These are phyloP conservation scores for Myotis pilosus DNA, from an alignment of 2,797 vertebrate genomes.

Conservation along the genomic window DNA sequence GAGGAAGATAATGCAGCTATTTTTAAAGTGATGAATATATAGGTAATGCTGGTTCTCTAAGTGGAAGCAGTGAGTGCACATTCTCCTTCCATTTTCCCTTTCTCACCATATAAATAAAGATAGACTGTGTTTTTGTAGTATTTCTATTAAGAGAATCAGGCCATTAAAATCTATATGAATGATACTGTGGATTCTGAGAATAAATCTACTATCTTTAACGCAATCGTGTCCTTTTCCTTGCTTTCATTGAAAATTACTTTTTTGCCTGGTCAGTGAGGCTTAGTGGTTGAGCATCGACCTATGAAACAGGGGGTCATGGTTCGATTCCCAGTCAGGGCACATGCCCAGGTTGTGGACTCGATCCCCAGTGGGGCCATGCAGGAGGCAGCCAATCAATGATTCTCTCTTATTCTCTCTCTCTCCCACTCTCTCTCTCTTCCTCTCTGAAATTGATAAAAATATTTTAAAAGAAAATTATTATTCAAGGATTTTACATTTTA, in stretches of 20 bases:
- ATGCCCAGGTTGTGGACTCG: too few species aligned
- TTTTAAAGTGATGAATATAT: constrained; percentile 33
- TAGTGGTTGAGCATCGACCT: too few species aligned
- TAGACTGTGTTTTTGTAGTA: not conserved
- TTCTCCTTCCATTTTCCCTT: not conserved
- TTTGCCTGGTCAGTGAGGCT: not conserved
- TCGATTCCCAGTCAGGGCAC: too few species aligned
- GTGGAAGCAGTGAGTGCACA: not conserved
- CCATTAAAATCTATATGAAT: not conserved
- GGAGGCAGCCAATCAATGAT: too few species aligned
- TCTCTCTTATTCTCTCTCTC: too few species aligned
- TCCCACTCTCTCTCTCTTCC: too few species aligned
- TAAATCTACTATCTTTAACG: not conserved
- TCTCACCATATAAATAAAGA: not conserved
- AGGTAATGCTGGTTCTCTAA: constrained; percentile 1
- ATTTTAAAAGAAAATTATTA: not conserved
- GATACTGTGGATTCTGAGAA: not conserved
- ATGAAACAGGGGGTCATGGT: too few species aligned
- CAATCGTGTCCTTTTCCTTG: not conserved
- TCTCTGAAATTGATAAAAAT: too few species aligned
- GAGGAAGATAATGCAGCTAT: not conserved
- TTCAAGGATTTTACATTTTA: not conserved
- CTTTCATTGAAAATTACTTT: not conserved
- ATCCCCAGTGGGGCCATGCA: too few species aligned
- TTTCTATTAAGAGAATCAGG: not conserved